phyloP scores from a whole-genome alignment of 2,113 vertebrate genomes.

The zebrafish (Danio rerio) region DNA sequence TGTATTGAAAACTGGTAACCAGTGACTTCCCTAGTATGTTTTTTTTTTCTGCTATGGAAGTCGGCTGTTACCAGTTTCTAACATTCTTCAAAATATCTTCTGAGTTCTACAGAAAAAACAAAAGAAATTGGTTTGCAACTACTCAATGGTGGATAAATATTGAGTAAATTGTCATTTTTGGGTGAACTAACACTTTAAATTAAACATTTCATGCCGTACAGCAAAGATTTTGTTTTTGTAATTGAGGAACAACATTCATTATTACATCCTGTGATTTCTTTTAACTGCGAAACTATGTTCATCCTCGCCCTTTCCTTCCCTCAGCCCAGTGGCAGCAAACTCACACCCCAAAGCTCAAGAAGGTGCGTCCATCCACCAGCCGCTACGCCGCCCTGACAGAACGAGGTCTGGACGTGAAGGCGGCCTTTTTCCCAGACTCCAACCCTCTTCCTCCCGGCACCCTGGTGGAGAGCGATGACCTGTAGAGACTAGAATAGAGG shows the following conservation, averaged over 20 bases:
- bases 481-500: constrained; percentile 75
- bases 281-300: not conserved
- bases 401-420: constrained; percentile 96
- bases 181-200: not conserved
- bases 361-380: constrained; percentile 93
- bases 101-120: too few species aligned
- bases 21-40: too few species aligned
- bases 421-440: constrained; percentile 95
- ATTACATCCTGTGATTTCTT: constrained; percentile 8
- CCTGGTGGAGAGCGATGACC: constrained; percentile 95
- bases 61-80: too few species aligned
- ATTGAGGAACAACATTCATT: not conserved
- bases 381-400: constrained; percentile 96
- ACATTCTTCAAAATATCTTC: too few species aligned
- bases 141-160: too few species aligned
- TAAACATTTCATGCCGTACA: too few species aligned
- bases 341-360: constrained; percentile 89
- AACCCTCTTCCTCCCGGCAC: constrained; percentile 83
- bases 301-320: not conserved
- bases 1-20: too few species aligned
- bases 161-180: too few species aligned
- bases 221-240: not conserved
- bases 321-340: constrained; percentile 96
- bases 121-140: too few species aligned
- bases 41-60: too few species aligned